Evolutionary conservation across 2,113 vertebrate genomes (phyloP).

Genomic region (Menura novaehollandiae): DNA sequence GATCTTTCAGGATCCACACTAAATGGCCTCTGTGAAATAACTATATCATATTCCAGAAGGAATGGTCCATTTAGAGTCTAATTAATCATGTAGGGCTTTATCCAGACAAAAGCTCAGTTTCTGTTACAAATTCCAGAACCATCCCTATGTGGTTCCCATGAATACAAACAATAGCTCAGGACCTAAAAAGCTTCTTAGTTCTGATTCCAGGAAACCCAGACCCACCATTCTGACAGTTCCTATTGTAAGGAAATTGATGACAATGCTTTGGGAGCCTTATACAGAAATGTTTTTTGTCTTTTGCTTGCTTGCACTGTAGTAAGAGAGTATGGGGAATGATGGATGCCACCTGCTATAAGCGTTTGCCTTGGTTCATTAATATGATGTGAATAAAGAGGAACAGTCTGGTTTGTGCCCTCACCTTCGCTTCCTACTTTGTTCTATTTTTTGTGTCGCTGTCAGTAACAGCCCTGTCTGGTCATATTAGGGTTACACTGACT

Average conservation of each 20-base stretch:
- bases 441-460: neutral
- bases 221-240: neutral
- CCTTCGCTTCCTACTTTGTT: neutral
- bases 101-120: neutral
- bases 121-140: neutral
- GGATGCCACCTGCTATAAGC: neutral
- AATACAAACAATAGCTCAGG: neutral
- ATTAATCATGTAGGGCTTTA: neutral
- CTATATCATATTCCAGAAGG: neutral
- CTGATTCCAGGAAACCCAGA: neutral
- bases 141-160: neutral
- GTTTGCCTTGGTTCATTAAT: neutral
- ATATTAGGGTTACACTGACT: neutral
- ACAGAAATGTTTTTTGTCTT: neutral
- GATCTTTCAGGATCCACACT: neutral
- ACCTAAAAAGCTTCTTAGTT: neutral
- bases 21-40: neutral
- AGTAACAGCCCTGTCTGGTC: neutral
- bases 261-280: neutral
- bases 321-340: neutral
- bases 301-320: neutral
- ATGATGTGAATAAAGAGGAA: neutral
- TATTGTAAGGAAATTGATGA: neutral
- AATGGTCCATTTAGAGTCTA: neutral
- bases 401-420: neutral